Base-by-base conservation (phyloP, 1,140 invertebrate species). In the Neodiprion pinetum region DNA sequence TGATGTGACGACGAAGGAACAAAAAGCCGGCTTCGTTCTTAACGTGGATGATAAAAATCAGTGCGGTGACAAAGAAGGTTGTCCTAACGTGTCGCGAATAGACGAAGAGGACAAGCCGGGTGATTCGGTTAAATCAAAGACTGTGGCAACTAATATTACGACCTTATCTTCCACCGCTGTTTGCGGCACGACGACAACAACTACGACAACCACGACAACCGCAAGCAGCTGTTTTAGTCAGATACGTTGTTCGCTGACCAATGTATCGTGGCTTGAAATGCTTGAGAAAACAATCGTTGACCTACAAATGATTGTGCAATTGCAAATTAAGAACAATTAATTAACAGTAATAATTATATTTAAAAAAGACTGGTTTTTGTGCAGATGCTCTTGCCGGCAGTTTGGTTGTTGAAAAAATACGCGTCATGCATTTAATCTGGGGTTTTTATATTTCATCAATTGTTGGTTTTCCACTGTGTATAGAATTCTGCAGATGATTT, bases 251-350 rank as follows among this genome's bases (percentile, higher is more conserved):
- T 81, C 86, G 47, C 80, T 83, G 71, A 86, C 82, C 10, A 87
- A 83, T 50, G 80, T 85, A 28, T 88, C 86, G 8, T 88, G 87
- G 87, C 80, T 88, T 3, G 87, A 88, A 65, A 87, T 88, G 84
- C 79, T 89, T 70, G 88, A 88, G 73, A 88, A 87, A 74, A 88
- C 87, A 66, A 87, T 89, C 65, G 74, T 80, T 8, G 87, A 86
- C 79, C 75, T 89, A 61, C 86, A 88, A 74, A 81, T 85, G 72
- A 86, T 86, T 67, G 86, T 88, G 76, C 84, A 87, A 79, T 83
- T 88, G 75, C 86, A 88, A 81, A 79, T 81, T 28, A 85, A 86
- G 74, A 86, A 81, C 78, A 81, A 82, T 78, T 84, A 81, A 78
- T 40, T 40, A 40, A 40, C 5, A 40, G 28, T 40, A 40, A 40